Evolutionary conservation across 53 echinoderm and acorn worm genomes (phyloP).

Genomic region (Antedon mediterranea): DNA sequence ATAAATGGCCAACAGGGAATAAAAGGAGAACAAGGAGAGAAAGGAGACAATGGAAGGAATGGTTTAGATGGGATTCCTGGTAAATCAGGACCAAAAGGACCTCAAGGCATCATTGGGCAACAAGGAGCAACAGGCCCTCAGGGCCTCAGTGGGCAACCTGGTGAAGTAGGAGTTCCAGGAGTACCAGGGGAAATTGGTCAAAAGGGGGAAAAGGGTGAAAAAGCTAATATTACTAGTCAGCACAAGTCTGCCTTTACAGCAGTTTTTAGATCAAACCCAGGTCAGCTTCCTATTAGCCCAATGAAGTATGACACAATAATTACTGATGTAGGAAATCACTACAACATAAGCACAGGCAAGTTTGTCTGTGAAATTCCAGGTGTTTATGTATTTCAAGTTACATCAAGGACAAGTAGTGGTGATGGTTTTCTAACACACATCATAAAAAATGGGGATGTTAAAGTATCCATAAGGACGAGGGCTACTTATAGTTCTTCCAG

Average conservation of each 20-base stretch:
- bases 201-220: too few species aligned
- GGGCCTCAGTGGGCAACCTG: too few species aligned
- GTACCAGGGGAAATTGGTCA: too few species aligned
- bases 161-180: too few species aligned
- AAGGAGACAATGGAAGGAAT: too few species aligned
- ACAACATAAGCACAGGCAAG: background rate
- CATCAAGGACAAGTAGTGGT: background rate
- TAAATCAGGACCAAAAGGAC: too few species aligned
- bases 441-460: background rate
- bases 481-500: background rate
- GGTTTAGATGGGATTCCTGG: too few species aligned
- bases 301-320: background rate
- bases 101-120: too few species aligned
- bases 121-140: too few species aligned
- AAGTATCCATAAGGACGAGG: background rate
- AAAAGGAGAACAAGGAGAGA: too few species aligned
- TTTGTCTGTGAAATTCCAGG: background rate
- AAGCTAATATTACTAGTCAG: background rate
- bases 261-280: background rate
- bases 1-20: too few species aligned
- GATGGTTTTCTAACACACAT: background rate
- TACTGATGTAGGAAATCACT: background rate
- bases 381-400: background rate
- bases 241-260: background rate
- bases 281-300: background rate